Percentiles rank a stretch among this genome's conserved stretches.
Conservation (phyloP, 2,888 invertebrate genomes). For the Ichneumon xanthorius region DNA sequence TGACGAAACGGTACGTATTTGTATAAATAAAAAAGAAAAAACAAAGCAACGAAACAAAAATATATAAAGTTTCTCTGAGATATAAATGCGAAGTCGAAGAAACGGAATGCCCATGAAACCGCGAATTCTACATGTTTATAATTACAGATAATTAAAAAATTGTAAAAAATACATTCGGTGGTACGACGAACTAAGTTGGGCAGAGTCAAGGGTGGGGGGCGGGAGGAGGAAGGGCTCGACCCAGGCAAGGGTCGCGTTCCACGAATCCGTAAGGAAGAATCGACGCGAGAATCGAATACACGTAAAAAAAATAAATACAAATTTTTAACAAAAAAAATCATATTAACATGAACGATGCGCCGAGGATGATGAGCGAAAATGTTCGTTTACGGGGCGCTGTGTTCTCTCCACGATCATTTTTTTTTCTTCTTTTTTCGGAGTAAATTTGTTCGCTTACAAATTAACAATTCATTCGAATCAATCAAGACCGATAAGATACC, state of each 20-base stretch:
- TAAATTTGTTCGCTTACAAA: slow-evolving; percentile 50
- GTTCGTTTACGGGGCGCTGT: slow-evolving; percentile 37
- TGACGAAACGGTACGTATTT: background rate
- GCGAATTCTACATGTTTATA: slow-evolving; percentile 34
- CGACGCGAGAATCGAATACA: slow-evolving; percentile 17
- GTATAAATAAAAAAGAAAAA: slow-evolving; percentile 5
- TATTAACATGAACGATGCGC: slow-evolving; percentile 25
- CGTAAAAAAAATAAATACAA: slow-evolving; percentile 25
- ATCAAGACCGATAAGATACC: slow-evolving; percentile 61
- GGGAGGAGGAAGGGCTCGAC: slow-evolving; percentile 1
- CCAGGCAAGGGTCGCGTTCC: slow-evolving; percentile 6
- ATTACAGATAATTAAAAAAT: slow-evolving; percentile 40
- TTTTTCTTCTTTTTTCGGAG: slow-evolving; percentile 10
- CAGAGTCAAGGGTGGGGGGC: background rate
- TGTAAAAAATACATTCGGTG: slow-evolving; percentile 46
- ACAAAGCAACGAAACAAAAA: slow-evolving; percentile 11
- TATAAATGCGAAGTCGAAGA: slow-evolving; percentile 40
- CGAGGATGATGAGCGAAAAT: slow-evolving; percentile 22
- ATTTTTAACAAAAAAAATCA: background rate
- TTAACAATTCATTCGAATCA: slow-evolving; percentile 60
- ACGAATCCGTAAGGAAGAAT: slow-evolving; percentile 21
- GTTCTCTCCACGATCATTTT: slow-evolving; percentile 17
- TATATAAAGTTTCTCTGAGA: slow-evolving; percentile 17
- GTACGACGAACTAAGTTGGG: slow-evolving; percentile 26
- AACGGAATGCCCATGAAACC: slow-evolving; percentile 44